Conservation (phyloP, 2,888 invertebrate genomes). For the Nematopogon swammerdamellus region DNA sequence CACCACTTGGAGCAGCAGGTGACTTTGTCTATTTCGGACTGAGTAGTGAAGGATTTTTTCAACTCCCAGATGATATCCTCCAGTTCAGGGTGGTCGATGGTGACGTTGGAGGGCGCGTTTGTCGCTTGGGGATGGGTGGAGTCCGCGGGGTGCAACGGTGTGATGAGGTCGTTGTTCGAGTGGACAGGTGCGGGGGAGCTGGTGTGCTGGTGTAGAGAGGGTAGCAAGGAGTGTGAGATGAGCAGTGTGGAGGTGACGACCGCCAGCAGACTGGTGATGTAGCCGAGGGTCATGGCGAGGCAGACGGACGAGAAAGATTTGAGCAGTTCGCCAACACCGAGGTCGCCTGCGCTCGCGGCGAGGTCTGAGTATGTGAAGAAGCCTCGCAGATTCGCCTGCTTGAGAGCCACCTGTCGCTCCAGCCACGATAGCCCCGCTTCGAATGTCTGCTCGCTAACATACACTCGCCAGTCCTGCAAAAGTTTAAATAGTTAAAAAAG, state of each 20-base stretch:
- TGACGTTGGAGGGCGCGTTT: constrained; percentile 11
- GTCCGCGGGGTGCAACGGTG: constrained; percentile 13
- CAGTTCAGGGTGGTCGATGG: constrained; percentile 14
- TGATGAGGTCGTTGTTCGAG: constrained; percentile 14
- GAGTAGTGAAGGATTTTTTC: background rate
- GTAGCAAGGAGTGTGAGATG: constrained; percentile 20
- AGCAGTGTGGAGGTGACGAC: constrained; percentile 56
- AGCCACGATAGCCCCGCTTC: constrained; percentile 66
- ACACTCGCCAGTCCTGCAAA: constrained; percentile 81
- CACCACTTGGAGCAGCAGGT: constrained; percentile 31
- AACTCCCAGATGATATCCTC: background rate
- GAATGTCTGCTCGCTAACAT: constrained; percentile 73
- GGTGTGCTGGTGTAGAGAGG: constrained; percentile 9
- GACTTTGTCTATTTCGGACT: constrained; percentile 9
- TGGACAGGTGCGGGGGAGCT: constrained; percentile 19
- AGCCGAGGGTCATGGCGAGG: constrained; percentile 57
- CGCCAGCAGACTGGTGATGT: constrained; percentile 58
- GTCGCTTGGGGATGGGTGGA: constrained; percentile 1
- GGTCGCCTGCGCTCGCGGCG: constrained; percentile 45
- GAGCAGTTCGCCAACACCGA: constrained; percentile 42
- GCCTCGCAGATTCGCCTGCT: constrained; percentile 68
- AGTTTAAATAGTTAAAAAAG: constrained; percentile 5
- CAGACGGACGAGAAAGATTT: constrained; percentile 50
- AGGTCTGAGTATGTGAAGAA: constrained; percentile 85
- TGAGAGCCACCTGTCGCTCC: constrained; percentile 70